A percentile compares a stretch with the other conserved stretches of the same genome.
These are phyloP conservation scores for Arizona elegans DNA, from an alignment of 2,113 vertebrate genomes.

Conservation along the genomic window DNA sequence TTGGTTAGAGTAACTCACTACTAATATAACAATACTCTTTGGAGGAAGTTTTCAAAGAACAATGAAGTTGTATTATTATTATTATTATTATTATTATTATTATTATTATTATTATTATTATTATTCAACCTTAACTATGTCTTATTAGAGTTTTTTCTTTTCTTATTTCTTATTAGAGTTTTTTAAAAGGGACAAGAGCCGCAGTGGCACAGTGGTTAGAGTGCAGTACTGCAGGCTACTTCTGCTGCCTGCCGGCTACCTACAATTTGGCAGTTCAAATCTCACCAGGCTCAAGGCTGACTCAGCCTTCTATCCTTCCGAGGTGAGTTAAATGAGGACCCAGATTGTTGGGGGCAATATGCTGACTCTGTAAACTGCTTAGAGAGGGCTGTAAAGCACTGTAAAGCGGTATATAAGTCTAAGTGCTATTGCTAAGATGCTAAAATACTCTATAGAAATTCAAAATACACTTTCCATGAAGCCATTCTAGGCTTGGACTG, in stretches of 20 bases:
- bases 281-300: no score
- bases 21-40: slow-evolving; percentile 20
- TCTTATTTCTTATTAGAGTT: background rate
- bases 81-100: no score
- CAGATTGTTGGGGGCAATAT: no score
- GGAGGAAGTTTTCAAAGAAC: slow-evolving; percentile 17
- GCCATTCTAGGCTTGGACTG: background rate
- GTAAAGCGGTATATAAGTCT: no score
- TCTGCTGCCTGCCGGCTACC: no score
- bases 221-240: no score
- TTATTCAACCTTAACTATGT: background rate
- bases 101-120: background rate
- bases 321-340: no score
- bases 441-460: slow-evolving; percentile 1
- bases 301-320: no score
- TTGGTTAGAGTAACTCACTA: slow-evolving; percentile 5
- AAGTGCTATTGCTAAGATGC: background rate
- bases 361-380: no score
- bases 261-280: no score
- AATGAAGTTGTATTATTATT: background rate
- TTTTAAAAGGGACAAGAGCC: background rate
- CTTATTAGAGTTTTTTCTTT: background rate
- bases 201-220: no score
- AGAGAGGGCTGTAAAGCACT: no score
- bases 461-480: background rate